Base-by-base conservation (phyloP, 2,113 vertebrate genomes). In the Bufo gargarizans region DNA sequence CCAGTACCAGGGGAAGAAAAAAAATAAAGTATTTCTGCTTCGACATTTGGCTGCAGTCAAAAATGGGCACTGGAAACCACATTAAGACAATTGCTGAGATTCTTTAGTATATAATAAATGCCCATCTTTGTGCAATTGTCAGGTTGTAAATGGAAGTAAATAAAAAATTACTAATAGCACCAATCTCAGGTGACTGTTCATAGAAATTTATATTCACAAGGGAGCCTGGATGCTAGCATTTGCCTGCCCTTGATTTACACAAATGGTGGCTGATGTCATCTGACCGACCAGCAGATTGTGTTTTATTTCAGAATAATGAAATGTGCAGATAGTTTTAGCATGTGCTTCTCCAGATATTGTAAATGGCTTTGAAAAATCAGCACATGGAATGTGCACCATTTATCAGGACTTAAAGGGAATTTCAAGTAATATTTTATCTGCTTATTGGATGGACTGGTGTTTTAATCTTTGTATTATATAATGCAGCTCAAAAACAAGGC, bases 391-490 rank as follows among this genome's bases (percentile, higher is more conserved):
- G 33, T 17, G 74, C 56, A 7, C n/a, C 84, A 69, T 71, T 74
- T 87, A 61, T 74, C 33, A 47, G 22, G 45, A n/a, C 33, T 87
- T 87, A 47, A 50, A 82, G 50, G 59, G 67, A 88, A 72, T 82
- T 72, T 72, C 77, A 82, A 82, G 86, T 49, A 67, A 88, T 76
- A 82, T 82, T 88, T 81, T 82, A 82, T 74, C 69, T 43, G 50
- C 65, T 86, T 86, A 77, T 33, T 55, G 17, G 77, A 33, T 22
- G 17, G 78, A 72, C 53, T 81, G 77, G 77, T 47, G 78, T 49
- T 80, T 74, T 87, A 87, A 87, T 87, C 86, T 81, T 50, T 76
- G 69, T 56, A 76, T 82, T 61, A 82, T 55, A 82, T 74, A 79
- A 80, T 71, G 43, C 33, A 9, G 61, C 67, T 67, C 77, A 22